Base-by-base conservation (phyloP, 2,797 vertebrate genomes). In the Denticeps clupeoides region DNA sequence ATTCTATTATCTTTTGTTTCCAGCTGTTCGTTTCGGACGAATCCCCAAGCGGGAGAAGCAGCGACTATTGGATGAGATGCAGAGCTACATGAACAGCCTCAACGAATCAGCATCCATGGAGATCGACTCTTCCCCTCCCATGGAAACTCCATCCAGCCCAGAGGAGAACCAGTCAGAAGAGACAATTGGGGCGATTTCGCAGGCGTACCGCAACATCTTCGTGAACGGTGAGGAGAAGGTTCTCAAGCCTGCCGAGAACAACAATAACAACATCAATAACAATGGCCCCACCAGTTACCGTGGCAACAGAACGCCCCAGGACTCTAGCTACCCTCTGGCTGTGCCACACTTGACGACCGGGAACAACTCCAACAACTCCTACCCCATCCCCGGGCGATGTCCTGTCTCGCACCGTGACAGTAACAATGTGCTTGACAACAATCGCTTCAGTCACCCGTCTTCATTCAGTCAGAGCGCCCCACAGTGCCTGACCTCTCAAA, bases 41-140 rank as follows among this genome's bases (percentile, higher is more conserved):
- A 87, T 87, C 57, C 85, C 84, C 16, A 87, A 87, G 47, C 70
- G 85, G 7, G 84, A 87, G 72, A 87, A 87, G 56, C 85, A 86
- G 67, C 70, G 85, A 7, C 75, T 87, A 0, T n/a, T 87, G 70
- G 84, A 87, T 23, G 85, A 87, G 67, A 85, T 87, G 80, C 82
- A 82, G 74, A 87, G 81, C 68, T 84, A 83, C 69, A 83, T 85
- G 79, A 84, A 83, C 74, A 84, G 78, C 48, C 79, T 85, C 40
- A 82, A 80, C 2, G 79, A 84, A 61, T 72, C 80, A 0, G 65
- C 79, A 3, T 71, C 80, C 56, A 73, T 82, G 70, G 81, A 84
- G n/a, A 74, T 80, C 47, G 79, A 79, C 58, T 61, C 73, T 27
- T 73, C 74, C 0, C 55, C 72, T 10, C 56, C 68, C 2, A n/a